Evolutionary conservation across 2,797 vertebrate species (phyloP).

Genomic region (Lerista edwardsae): DNA sequence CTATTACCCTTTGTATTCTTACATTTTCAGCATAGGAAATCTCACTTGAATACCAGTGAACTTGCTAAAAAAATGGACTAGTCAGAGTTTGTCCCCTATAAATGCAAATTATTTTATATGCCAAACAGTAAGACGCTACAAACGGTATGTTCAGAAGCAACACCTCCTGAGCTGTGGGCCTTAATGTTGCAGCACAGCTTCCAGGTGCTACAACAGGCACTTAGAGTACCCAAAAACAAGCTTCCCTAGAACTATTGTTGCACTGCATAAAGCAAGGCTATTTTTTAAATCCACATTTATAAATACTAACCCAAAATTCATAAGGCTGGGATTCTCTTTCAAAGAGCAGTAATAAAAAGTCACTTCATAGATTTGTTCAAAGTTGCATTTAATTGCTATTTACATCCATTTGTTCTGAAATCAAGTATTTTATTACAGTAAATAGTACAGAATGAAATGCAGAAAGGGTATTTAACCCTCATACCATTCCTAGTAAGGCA

Average conservation of each 20-base stretch:
- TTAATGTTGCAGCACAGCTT: not conserved
- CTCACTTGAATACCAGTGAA: not conserved
- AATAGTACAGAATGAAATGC: slow-evolving; percentile 75
- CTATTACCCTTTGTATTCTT: slow-evolving; percentile 25
- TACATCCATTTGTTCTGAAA: slow-evolving; percentile 72
- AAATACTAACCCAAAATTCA: no score
- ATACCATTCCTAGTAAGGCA: slow-evolving; percentile 72
- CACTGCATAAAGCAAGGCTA: not conserved
- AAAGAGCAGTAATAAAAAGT: slow-evolving; percentile 38
- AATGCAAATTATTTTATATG: not conserved
- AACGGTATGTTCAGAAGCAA: not conserved
- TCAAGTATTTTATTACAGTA: slow-evolving; percentile 68
- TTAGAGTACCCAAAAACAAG: not conserved
- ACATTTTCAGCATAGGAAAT: not conserved
- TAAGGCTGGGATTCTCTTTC: not conserved
- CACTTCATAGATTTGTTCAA: slow-evolving; percentile 64
- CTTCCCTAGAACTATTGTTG: not conserved
- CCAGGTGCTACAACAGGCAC: no score
- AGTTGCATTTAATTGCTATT: slow-evolving; percentile 79
- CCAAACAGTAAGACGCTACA: no score
- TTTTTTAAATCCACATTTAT: not conserved
- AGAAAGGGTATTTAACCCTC: slow-evolving; percentile 65
- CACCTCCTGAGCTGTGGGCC: not conserved
- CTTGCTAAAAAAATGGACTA: not conserved
- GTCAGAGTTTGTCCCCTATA: no score